Evolutionary conservation across 2,113 vertebrate species (phyloP).

Genomic region (Microcebus jonahi): DNA sequence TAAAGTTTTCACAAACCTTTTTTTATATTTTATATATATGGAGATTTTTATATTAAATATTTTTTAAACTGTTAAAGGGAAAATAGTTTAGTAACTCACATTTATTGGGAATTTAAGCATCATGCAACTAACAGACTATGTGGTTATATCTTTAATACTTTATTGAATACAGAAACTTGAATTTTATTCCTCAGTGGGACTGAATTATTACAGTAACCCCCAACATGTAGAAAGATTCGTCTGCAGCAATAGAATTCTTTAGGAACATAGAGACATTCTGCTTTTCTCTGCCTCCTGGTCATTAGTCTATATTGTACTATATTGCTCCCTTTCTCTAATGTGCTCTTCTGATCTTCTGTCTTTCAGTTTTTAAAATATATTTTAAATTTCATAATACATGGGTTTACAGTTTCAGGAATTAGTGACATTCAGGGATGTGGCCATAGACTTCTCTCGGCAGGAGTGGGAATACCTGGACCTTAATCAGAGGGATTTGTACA

Average conservation of each 20-base stretch:
- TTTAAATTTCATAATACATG: neutral
- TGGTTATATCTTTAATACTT: neutral
- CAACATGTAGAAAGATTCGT: neutral
- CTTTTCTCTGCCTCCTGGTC: neutral
- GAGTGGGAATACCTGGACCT: slow-evolving; percentile 47
- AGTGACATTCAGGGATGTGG: slow-evolving; percentile 43
- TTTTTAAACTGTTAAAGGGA: neutral
- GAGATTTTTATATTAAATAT: neutral
- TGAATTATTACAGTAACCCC: neutral
- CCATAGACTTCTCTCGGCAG: slow-evolving; percentile 14
- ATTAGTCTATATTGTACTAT: neutral
- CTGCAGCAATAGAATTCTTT: neutral
- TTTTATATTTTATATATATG: neutral
- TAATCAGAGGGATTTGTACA: slow-evolving; percentile 41
- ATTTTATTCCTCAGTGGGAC: neutral
- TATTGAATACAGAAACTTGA: neutral
- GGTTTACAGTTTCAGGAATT: slow-evolving; percentile 40
- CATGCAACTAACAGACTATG: neutral
- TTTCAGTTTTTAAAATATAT: neutral
- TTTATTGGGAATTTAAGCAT: neutral
- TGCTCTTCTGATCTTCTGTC: neutral
- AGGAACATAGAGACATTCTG: neutral
- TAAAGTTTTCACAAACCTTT: neutral
- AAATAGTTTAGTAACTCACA: neutral
- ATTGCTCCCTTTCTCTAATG: neutral